A percentile compares a stretch with the other conserved stretches of the same genome.
phyloP scores from a whole-genome alignment of 2,113 vertebrate species.

The Colinus virginianus region DNA sequence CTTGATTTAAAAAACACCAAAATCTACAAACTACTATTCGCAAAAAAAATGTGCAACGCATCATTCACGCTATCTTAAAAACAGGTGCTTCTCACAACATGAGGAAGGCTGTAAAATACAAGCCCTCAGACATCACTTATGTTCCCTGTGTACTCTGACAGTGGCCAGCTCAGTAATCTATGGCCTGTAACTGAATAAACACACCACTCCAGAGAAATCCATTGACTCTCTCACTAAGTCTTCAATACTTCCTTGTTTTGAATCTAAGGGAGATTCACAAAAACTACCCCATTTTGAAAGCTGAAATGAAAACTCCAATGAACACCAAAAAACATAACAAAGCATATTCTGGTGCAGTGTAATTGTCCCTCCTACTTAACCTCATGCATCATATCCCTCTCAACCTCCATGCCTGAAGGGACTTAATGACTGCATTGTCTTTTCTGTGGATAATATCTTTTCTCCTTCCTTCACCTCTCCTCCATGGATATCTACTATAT shows the following conservation, averaged over 20 bases:
- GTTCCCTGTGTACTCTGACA: neutral
- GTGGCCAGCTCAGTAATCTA: neutral
- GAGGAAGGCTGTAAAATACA: neutral
- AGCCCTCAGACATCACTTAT: neutral
- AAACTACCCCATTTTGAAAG: neutral
- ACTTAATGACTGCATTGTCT: neutral
- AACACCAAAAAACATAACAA: neutral
- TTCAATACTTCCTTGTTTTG: neutral
- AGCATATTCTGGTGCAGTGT: neutral
- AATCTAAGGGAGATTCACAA: neutral
- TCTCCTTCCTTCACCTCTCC: neutral
- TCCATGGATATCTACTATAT: neutral
- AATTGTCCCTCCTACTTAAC: neutral
- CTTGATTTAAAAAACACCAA: neutral
- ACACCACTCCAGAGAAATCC: neutral
- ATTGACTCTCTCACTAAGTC: neutral
- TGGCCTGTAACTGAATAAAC: neutral
- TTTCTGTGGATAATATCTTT: neutral
- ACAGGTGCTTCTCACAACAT: neutral
- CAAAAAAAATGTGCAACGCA: neutral
- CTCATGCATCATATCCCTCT: neutral
- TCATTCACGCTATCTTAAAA: neutral
- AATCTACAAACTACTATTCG: neutral
- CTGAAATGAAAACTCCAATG: neutral
- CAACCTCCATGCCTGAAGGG: neutral